Percentiles rank a stretch among this genome's conserved stretches.
Conservation (phyloP, 2,888 invertebrate species). For the Nomada fabriciana region DNA sequence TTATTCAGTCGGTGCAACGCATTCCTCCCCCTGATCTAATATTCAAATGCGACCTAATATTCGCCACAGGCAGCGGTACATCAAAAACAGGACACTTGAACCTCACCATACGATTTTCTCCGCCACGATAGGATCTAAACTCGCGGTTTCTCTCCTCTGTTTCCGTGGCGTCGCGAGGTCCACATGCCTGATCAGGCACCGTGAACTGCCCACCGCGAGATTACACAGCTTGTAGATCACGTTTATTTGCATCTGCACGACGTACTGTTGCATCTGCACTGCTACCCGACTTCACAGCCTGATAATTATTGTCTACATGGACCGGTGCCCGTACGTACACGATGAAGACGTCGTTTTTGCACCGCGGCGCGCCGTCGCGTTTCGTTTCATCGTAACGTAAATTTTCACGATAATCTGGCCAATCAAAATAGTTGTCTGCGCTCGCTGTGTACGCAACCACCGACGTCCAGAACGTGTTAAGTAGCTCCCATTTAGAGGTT, state of each 20-base stretch:
- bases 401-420: slow-evolving; percentile 64
- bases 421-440: slow-evolving; percentile 45
- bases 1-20: not conserved
- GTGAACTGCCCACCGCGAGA: slow-evolving; percentile 68
- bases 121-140: slow-evolving; percentile 59
- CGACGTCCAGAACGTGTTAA: slow-evolving; percentile 39
- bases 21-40: slow-evolving; percentile 6
- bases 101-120: slow-evolving; percentile 53
- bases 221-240: slow-evolving; percentile 72
- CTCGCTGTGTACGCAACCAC: slow-evolving; percentile 40
- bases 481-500: slow-evolving; percentile 47
- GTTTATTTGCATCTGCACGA: slow-evolving; percentile 76
- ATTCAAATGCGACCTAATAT: slow-evolving; percentile 10
- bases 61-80: not conserved
- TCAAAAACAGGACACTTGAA: slow-evolving; percentile 28
- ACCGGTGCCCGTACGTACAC: slow-evolving; percentile 38
- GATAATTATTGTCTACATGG: slow-evolving; percentile 74
- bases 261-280: slow-evolving; percentile 70
- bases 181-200: slow-evolving; percentile 54
- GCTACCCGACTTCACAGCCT: slow-evolving; percentile 67
- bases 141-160: slow-evolving; percentile 45
- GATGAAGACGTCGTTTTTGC: slow-evolving; percentile 65
- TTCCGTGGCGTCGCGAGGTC: slow-evolving; percentile 39
- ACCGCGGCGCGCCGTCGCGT: slow-evolving; percentile 25
- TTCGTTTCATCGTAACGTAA: slow-evolving; percentile 55